Base-by-base conservation (phyloP, 2,797 vertebrate genomes). In the Rousettus madagascariensis region DNA sequence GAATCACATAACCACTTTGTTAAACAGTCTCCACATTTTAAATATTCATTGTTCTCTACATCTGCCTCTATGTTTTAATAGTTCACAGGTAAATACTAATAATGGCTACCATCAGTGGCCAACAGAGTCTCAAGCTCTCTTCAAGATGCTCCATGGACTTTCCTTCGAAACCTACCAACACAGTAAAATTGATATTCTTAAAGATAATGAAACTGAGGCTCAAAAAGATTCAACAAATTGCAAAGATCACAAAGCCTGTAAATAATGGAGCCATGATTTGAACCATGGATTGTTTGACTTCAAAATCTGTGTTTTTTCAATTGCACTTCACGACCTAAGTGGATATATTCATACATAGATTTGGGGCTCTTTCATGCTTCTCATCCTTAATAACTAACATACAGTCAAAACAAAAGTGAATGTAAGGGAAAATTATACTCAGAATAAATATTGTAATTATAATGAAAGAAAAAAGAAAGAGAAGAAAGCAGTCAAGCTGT, bases 381-480 rank as follows among this genome's bases (percentile, higher is more conserved):
- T 55, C 53, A 61, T 84, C 72, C 55, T 93, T 85, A 94, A 68
- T 55, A 85, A 86, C 33, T 49, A 93, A 41, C 72, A 72, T 46
- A 65, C 22, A 90, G 66, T 95, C 90, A 94, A 87, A 97, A 95
- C 63, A 91, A 65, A 83, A 94, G 51, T 43, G 82, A 86, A 53
- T 65, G 36, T 24, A 26, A 65, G 63, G 59, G 43, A 17, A 66
- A 79, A 96, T 84, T 69, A 88, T 15, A 84, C 84, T 85, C 95
- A 43, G 89, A 90, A 86, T 78, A 96, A 96, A 93, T 28, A 59
- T 30, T 88, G 51, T 72, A 74, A 91, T 69, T 87, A 72, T 61
- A 91, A 84, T 79, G 94, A 90, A 90, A 90, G 46, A 43, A 66
- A 78, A 61, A 49, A 17, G n/a, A 57, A 87, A 79, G 82, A 61